Percentiles rank a stretch among this genome's conserved stretches.
Conservation (phyloP, 1,140 invertebrate genomes). For the Sarcophaga bullata region DNA sequence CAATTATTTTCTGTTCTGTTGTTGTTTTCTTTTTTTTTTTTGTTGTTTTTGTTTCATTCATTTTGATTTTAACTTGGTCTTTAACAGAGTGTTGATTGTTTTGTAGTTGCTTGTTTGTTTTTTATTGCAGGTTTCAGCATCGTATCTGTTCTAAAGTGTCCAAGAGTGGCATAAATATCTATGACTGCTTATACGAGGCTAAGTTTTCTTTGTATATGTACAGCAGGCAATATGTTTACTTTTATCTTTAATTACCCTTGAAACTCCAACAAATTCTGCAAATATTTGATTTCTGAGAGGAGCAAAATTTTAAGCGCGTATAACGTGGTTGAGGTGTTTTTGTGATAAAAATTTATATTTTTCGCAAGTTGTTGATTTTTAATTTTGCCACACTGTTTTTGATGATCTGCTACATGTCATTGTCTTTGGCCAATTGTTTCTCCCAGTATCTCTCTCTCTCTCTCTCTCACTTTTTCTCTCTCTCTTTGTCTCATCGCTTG, state of each 20-base stretch:
- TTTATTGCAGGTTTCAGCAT: background rate
- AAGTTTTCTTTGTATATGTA: background rate
- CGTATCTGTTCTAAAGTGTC: background rate
- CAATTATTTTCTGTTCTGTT: slow-evolving; percentile 16
- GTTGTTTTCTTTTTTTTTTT: no score
- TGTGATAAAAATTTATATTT: slow-evolving; percentile 1
- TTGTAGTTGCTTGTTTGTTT: background rate
- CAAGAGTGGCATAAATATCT: background rate
- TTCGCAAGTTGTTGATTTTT: slow-evolving; percentile 2
- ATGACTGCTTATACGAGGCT: background rate
- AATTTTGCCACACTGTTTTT: background rate
- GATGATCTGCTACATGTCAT: slow-evolving; percentile 27
- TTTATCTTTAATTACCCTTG: no score
- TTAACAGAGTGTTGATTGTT: slow-evolving; percentile 42
- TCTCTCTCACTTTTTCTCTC: no score
- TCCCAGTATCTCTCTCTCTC: background rate
- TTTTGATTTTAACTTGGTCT: slow-evolving; percentile 26
- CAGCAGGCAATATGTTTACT: no score
- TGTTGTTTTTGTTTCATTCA: slow-evolving; percentile 23
- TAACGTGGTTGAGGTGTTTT: background rate
- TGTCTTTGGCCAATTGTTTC: slow-evolving; percentile 7
- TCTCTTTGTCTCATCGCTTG: background rate
- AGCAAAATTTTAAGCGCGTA: no score
- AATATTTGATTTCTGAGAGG: no score
- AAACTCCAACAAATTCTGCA: no score